Evolutionary conservation across 2,888 invertebrate species (phyloP).

Genomic region (Cephus rjabovi): DNA sequence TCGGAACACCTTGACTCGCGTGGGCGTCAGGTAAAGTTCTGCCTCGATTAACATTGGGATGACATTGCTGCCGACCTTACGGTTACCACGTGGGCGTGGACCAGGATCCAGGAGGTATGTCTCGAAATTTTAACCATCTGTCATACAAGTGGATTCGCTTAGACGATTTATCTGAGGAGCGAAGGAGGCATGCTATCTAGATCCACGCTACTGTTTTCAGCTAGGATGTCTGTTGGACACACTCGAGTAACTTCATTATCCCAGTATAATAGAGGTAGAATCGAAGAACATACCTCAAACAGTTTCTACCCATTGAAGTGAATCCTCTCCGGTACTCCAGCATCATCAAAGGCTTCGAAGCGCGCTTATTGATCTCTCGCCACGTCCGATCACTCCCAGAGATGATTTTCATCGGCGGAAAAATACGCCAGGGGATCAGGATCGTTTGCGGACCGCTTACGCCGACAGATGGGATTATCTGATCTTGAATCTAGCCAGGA

Average conservation of each 20-base stretch:
- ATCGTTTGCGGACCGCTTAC: conserved; percentile 59
- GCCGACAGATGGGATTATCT: conserved; percentile 63
- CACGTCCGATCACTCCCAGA: neutral
- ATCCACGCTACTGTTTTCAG: too few species aligned
- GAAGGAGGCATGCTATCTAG: too few species aligned
- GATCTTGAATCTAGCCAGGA: conserved; percentile 62
- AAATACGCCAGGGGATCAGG: conserved; percentile 30
- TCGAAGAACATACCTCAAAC: too few species aligned
- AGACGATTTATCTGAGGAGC: conserved; percentile 10
- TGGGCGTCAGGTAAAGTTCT: conserved; percentile 37
- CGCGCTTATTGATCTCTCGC: too few species aligned
- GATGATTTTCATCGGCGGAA: neutral
- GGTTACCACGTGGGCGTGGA: conserved; percentile 54
- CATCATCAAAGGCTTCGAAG: too few species aligned
- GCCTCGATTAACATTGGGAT: conserved; percentile 53
- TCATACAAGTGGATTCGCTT: conserved; percentile 12
- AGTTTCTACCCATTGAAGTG: neutral
- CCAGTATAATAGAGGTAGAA: too few species aligned
- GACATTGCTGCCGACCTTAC: conserved; percentile 40
- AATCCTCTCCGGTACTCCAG: too few species aligned
- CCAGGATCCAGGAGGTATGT: conserved; percentile 68
- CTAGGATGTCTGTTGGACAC: too few species aligned
- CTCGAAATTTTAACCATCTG: conserved; percentile 43
- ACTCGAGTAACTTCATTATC: too few species aligned
- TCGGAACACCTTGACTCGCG: conserved; percentile 27